Conservation (phyloP, 2,797 vertebrate species). For the Phyllotis vaccarum region DNA sequence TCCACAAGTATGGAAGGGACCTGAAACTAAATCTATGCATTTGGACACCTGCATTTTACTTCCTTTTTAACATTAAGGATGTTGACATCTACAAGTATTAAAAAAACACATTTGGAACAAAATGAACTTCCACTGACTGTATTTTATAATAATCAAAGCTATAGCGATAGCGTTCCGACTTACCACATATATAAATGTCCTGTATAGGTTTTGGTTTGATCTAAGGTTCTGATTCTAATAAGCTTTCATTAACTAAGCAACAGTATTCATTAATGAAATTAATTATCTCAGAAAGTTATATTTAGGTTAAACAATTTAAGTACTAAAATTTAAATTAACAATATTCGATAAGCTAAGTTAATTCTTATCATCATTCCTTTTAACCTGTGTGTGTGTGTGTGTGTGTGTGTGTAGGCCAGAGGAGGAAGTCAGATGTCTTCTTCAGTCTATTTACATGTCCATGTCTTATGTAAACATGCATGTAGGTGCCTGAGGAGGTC, state of each 20-base stretch:
- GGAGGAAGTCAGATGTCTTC: neutral
- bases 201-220: conserved; percentile 58
- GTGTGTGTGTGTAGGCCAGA: neutral
- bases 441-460: neutral
- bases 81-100: neutral
- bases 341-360: conserved; percentile 43
- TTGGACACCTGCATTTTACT: conserved; percentile 56
- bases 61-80: conserved; percentile 12
- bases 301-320: conserved; percentile 65
- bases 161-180: conserved; percentile 2
- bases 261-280: conserved; percentile 50
- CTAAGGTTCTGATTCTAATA: conserved; percentile 42
- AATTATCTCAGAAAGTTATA: conserved; percentile 26
- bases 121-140: neutral
- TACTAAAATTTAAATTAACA: conserved; percentile 58
- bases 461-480: neutral
- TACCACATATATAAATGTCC: conserved; percentile 32
- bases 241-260: conserved; percentile 40
- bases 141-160: conserved; percentile 43
- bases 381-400: conserved; percentile 10
- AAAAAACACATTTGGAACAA: conserved; percentile 29
- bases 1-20: conserved; percentile 17
- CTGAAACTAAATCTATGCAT: conserved; percentile 55
- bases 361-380: conserved; percentile 23
- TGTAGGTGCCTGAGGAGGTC: neutral